phyloP scores from a whole-genome alignment of 2,797 vertebrate species.

The Benthosema pterotum region DNA sequence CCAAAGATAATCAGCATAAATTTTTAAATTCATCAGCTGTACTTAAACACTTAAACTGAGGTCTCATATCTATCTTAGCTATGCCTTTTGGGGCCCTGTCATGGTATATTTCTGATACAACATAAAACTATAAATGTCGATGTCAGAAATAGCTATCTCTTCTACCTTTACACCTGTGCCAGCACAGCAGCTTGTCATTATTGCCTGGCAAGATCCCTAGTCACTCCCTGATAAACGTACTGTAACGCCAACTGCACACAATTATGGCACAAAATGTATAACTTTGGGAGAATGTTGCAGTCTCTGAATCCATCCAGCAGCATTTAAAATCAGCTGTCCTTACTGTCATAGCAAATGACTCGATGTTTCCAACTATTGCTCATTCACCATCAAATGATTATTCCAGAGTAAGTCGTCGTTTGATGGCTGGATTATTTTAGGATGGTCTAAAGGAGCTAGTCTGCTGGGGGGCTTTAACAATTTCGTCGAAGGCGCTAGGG shows the following conservation, averaged over 20 bases:
- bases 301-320: background rate
- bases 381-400: background rate
- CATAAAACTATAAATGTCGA: constrained; percentile 13
- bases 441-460: constrained; percentile 35
- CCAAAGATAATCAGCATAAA: constrained; percentile 8
- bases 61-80: no score
- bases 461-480: constrained; percentile 25
- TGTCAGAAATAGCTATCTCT: background rate
- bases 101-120: constrained; percentile 10
- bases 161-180: background rate
- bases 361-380: background rate
- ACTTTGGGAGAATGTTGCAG: background rate
- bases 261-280: background rate
- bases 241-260: constrained; percentile 11
- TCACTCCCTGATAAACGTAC: background rate
- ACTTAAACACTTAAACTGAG: background rate
- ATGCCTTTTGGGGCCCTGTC: background rate
- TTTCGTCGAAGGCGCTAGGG: constrained; percentile 51
- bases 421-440: constrained; percentile 23
- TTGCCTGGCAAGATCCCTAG: constrained; percentile 5
- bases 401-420: background rate
- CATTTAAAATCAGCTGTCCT: background rate
- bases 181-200: no score
- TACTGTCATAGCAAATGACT: background rate
- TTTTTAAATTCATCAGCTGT: background rate